These are phyloP conservation scores for Spinibarbus caldwelli DNA, from an alignment of 2,797 vertebrate species.

Conservation along the genomic window DNA sequence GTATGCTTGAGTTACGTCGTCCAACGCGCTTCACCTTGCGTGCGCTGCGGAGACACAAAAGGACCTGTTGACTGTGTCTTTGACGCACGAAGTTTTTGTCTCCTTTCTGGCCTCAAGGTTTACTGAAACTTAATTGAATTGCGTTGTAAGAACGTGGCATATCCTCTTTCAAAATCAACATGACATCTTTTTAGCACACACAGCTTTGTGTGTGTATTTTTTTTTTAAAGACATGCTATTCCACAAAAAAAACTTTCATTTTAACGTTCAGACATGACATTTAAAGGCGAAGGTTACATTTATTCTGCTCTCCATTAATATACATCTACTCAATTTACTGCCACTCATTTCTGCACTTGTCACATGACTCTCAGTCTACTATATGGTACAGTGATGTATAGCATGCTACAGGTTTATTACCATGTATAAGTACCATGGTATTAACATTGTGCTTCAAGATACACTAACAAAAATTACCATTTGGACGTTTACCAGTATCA, in stretches of 20 bases:
- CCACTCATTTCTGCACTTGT: neutral
- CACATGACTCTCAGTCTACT: neutral
- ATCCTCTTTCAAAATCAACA: conserved; percentile 47
- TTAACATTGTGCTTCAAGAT: neutral
- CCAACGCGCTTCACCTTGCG: conserved; percentile 32
- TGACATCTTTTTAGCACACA: conserved; percentile 20
- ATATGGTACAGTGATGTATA: neutral
- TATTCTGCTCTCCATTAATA: neutral
- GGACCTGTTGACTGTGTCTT: conserved; percentile 33
- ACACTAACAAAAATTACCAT: neutral
- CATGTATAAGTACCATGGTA: neutral
- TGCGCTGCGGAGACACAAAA: conserved; percentile 29
- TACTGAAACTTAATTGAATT: conserved; percentile 30
- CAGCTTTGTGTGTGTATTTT: conserved; percentile 10
- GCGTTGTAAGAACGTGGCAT: conserved; percentile 10
- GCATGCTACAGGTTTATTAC: neutral
- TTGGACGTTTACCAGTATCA: neutral
- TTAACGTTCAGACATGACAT: neutral
- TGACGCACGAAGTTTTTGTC: conserved; percentile 43
- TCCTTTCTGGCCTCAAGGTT: conserved; percentile 38
- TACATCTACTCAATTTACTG: neutral
- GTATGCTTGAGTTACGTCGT: conserved; percentile 18
- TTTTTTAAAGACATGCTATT: neutral
- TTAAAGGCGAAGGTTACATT: neutral
- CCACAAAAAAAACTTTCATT: neutral